Evolutionary conservation across 1,140 invertebrate genomes (phyloP).

Genomic region (Lysiphlebus fabarum): DNA sequence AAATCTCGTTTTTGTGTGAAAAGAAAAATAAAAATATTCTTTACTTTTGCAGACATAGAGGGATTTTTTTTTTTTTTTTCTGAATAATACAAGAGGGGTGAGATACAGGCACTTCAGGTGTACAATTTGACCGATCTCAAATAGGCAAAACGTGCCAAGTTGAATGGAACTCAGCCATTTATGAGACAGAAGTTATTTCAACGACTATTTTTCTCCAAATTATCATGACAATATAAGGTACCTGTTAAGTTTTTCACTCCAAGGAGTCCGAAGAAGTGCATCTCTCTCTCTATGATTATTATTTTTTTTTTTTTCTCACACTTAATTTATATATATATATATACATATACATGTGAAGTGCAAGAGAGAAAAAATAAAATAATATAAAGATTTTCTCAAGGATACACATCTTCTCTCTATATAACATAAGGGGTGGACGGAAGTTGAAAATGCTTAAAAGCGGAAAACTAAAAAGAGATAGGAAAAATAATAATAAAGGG

Average conservation of each 20-base stretch:
- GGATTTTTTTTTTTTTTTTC: background rate
- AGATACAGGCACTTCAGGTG: slow-evolving; percentile 19
- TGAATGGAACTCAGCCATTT: slow-evolving; percentile 44
- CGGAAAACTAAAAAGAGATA: slow-evolving; percentile 6
- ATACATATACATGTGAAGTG: no score
- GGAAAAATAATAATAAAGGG: no score
- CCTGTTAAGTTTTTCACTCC: slow-evolving; percentile 33
- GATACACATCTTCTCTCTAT: no score
- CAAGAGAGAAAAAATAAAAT: no score
- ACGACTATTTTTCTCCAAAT: slow-evolving; percentile 33
- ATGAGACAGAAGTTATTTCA: slow-evolving; percentile 32
- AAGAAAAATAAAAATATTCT: background rate
- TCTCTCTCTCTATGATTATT: slow-evolving; percentile 2
- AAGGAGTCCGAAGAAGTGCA: slow-evolving; percentile 1
- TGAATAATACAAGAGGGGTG: background rate
- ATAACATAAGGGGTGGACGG: background rate
- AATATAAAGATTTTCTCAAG: no score
- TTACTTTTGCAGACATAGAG: background rate
- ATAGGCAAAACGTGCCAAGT: slow-evolving; percentile 38
- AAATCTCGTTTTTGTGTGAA: background rate
- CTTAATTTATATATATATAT: no score
- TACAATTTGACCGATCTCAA: slow-evolving; percentile 4
- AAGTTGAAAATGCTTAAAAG: background rate
- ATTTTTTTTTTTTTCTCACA: no score
- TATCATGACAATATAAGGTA: slow-evolving; percentile 49